Conservation (phyloP, 2,888 invertebrate species). For the Tortricodes alternella region DNA sequence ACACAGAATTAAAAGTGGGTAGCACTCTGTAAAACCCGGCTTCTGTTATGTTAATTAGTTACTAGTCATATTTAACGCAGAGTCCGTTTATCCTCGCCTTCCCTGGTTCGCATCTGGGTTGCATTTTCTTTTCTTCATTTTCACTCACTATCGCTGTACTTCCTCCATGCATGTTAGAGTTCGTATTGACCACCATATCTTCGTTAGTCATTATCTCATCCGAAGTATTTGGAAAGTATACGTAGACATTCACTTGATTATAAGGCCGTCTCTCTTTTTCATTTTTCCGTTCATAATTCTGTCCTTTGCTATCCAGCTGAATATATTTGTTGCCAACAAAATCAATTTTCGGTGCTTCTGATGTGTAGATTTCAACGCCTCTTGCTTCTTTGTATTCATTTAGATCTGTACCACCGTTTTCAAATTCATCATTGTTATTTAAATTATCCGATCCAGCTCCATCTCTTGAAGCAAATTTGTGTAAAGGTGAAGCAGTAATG, state of each 20-base stretch:
- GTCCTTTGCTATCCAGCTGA: neutral
- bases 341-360: neutral
- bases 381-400: neutral
- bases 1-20: too few relatives aligned
- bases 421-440: neutral
- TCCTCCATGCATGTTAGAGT: neutral
- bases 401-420: neutral
- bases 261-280: neutral
- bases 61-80: neutral
- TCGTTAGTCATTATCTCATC: neutral
- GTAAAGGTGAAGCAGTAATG: neutral
- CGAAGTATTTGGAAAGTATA: neutral
- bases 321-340: neutral
- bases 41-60: too few relatives aligned
- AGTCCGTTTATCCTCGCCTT: neutral
- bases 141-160: neutral
- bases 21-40: too few relatives aligned
- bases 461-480: neutral
- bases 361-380: neutral
- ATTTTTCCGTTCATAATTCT: neutral
- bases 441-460: neutral
- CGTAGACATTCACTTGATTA: conserved; percentile 4
- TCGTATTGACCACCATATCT: neutral
- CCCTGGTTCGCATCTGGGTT: neutral
- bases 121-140: neutral